Conservation (phyloP, 2,113 vertebrate species). For the Bolborhynchus lineola region DNA sequence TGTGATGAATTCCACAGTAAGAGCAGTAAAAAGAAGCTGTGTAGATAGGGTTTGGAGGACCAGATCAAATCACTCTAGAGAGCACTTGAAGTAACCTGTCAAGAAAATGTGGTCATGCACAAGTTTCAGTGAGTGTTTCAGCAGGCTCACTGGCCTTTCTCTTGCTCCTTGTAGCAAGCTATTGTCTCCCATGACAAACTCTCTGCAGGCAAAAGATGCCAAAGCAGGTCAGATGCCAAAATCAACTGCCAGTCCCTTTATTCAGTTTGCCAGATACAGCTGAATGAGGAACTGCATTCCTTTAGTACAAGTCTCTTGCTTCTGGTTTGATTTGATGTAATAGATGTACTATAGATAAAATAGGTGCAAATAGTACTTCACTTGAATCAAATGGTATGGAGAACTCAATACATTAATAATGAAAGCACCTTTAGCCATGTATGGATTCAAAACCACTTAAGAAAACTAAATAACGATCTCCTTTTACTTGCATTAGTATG, state of each 20-base stretch:
- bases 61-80: conserved; percentile 11
- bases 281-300: not conserved
- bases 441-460: not conserved
- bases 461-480: not conserved
- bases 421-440: not conserved
- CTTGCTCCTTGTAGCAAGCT: not conserved
- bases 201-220: not conserved
- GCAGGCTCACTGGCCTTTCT: not conserved
- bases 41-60: not conserved
- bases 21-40: not conserved
- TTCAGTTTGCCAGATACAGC: not conserved
- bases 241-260: not conserved
- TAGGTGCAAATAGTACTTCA: not conserved
- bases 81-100: conserved; percentile 7
- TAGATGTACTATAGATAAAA: not conserved
- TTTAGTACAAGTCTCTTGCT: not conserved
- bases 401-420: not conserved
- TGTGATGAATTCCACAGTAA: not conserved
- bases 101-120: not conserved
- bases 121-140: not conserved
- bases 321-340: not conserved
- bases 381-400: fast-evolving
- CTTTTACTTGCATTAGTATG: not conserved
- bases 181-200: fast-evolving
- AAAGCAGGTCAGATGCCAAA: not conserved